These are phyloP conservation scores for Pheosia gnoma DNA, from an alignment of 2,888 invertebrate species.

Conservation along the genomic window DNA sequence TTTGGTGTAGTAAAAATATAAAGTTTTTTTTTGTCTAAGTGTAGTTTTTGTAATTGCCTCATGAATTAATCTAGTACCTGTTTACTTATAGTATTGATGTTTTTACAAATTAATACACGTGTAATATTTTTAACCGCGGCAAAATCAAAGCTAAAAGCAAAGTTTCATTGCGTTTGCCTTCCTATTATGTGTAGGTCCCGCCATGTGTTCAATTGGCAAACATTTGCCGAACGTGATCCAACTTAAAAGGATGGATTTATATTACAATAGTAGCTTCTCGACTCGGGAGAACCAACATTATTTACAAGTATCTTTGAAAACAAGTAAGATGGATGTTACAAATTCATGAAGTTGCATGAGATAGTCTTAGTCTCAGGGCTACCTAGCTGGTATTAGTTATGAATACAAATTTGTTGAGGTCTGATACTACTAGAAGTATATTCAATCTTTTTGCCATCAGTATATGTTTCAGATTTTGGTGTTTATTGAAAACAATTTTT, in stretches of 20 bases:
- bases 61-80: no score
- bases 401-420: conserved; percentile 38
- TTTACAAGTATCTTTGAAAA: conserved; percentile 61
- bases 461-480: no score
- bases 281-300: conserved; percentile 60
- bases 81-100: no score
- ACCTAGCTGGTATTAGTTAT: conserved; percentile 35
- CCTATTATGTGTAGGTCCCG: conserved; percentile 61
- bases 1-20: not conserved
- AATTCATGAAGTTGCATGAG: conserved; percentile 59
- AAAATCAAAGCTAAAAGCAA: conserved; percentile 55
- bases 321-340: conserved; percentile 59
- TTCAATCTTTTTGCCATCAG: no score
- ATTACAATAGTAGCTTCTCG: conserved; percentile 60
- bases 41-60: not conserved
- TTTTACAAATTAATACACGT: no score
- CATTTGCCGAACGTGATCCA: conserved; percentile 77
- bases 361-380: conserved; percentile 37
- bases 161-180: conserved; percentile 68
- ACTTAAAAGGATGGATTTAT: conserved; percentile 73
- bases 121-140: conserved; percentile 8
- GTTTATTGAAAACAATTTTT: no score
- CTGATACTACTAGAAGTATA: conserved; percentile 10
- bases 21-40: not conserved
- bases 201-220: conserved; percentile 69